Conservation (phyloP, 2,113 vertebrate species). For the Indicator maculatus region DNA sequence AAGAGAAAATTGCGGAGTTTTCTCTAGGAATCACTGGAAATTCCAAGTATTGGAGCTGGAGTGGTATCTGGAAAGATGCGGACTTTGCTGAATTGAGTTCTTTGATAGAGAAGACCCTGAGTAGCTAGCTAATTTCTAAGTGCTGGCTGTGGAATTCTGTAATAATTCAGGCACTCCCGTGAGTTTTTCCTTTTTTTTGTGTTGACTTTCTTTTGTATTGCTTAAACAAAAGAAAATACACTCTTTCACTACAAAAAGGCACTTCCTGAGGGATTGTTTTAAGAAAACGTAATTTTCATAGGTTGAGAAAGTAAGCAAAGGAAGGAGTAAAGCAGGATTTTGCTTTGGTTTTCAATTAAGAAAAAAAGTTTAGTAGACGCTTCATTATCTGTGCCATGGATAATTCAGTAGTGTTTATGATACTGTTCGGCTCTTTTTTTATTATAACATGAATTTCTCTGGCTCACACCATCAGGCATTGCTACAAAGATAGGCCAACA, state of each 20-base stretch:
- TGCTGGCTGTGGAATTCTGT: not conserved
- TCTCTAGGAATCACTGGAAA: fast-evolving
- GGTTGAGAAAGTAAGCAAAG: too few species aligned
- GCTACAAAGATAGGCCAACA: not conserved
- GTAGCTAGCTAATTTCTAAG: not conserved
- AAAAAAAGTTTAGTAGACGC: not conserved
- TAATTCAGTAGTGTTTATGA: not conserved
- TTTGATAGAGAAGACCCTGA: not conserved
- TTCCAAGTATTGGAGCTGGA: fast-evolving
- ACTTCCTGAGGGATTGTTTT: not conserved
- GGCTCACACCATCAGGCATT: not conserved
- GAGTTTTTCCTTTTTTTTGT: not conserved
- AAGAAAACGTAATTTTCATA: not conserved
- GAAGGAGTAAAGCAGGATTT: not conserved
- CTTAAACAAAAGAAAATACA: constrained; percentile 9
- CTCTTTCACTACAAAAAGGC: not conserved
- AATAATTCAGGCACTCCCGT: not conserved
- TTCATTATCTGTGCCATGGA: not conserved
- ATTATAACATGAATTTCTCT: not conserved
- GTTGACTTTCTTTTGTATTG: constrained; percentile 20
- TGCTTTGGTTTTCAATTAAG: not conserved
- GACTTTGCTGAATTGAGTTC: not conserved
- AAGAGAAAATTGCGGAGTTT: not conserved
- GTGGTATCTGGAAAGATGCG: not conserved
- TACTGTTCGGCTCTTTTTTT: not conserved